Base-by-base conservation (phyloP, 2,797 vertebrate genomes). In the Poeciliopsis paucimaculata region DNA sequence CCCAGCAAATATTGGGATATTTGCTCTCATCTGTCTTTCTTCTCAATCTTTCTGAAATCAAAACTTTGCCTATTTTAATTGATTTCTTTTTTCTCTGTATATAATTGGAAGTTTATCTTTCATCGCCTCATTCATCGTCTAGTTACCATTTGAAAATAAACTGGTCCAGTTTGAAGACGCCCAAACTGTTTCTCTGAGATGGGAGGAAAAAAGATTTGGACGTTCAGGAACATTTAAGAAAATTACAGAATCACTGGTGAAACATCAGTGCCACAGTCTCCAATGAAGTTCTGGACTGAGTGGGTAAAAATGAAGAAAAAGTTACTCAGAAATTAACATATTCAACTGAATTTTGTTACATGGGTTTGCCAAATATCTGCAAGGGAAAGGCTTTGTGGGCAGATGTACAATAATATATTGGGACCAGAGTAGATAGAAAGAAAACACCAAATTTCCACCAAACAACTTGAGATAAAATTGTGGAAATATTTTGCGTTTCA, bases 1-100 rank as follows among this genome's bases (percentile, higher is more conserved):
- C 28, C 74, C 39, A 41, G 75, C 84, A 90, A 84, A 88, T 80
- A 89, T 91, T 87, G 41, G 76, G 81, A 75, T 84, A 77, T 90
- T 85, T 87, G 80, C 77, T 78, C 75, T 80, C 60, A 76, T 80
- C 76, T 75, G 39, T 85, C 43, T 76, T 76, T 83, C 16, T 49
- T 76, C 70, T 78, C 75, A 57, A 9, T 74, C 73, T 66, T 77
- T 57, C 78, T 79, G 73, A 45, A 26, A 62, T 72, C 73, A 79
- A 79, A 77, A 74, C 83, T 60, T 75, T 66, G 55, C 77, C 39
- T 74, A 74, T 77, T 80, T 77, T 73, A 74, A 73, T 79, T 77
- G 20, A 87, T 57, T 79, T 57, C 41, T 80, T 72, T 73, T 45
- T 45, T 45, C 3, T 26, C 26, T 16, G 31, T 73, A 47, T 68